Base-by-base conservation (phyloP, 1,140 invertebrate genomes). In the Mya arenaria region DNA sequence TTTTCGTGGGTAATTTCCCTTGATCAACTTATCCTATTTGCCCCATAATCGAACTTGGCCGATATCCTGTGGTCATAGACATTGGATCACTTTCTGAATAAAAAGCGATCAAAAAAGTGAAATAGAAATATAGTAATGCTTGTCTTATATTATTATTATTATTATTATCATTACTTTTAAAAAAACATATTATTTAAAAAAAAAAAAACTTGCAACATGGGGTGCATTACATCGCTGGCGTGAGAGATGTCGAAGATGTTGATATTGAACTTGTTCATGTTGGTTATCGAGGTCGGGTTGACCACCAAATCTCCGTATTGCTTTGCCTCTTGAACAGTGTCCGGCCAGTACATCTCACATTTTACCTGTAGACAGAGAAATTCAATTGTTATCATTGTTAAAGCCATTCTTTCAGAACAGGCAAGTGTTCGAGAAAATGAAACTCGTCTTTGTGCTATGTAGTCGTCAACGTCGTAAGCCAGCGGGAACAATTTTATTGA, bases 291-390 rank as follows among this genome's bases (percentile, higher is more conserved):
- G 1, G 75, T 86, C 55, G 84, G 58, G 25, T 86, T 82, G 19
- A 90, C 85, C 10, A 86, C 65, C 32, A 90, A 66, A n/a, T 87
- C 83, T 3, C 87, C 87, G 82, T 88, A 90, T 30, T 86, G 79
- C 23, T 84, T 81, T 15, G 85, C 71, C 30, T 85, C 85, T 34
- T 80, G 37, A 15, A 84, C 39, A 17, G 85, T 81, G 55, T 78
- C 77, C 4, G 85, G 87, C 89, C 89, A 90, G 68, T 90, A 90
- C 74, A 84, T 44, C 58, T 85, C 85, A 39, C 88, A 88, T 66
- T 89, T 89, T 15, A 73, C 68, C 87, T 89, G 66, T 4, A 79
- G 69, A 55, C n/a, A 3, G 5, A 78, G 23, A 66, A 52, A 41
- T n/a, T n/a, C n/a, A n/a, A n/a, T n/a, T n/a, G n/a, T n/a, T n/a